Evolutionary conservation across 2,888 invertebrate species (phyloP), one percentile per base, ranked within the genome.

Genomic region (Apodemia zela): DNA sequence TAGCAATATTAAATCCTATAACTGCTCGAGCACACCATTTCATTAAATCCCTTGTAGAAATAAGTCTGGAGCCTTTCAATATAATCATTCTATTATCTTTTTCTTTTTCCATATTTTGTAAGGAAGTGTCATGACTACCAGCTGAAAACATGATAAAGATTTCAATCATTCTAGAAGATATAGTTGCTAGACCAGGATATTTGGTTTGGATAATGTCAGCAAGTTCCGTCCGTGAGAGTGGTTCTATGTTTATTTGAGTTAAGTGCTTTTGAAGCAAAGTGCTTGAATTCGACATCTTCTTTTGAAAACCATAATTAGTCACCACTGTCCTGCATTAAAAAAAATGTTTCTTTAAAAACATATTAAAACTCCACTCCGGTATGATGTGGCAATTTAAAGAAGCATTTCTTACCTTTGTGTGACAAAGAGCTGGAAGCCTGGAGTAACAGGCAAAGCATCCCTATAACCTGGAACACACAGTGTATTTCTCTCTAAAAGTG

Each of bases 401-500:
- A 38, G 13, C 38, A 3, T 5, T 59, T 38, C 67, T 69, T 82
- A 95, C 95, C 95, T 94, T 81, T 97, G 96, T 0, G 99, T 99
- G 0, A 98, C 95, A 89, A 99, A 98, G 8, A 99, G 87, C 77
- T 98, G 97, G 83, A 99, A 99, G 0, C 97, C 97, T 21, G 97
- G 95, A 62, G 96, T 93, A 51, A 97, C 95, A 65, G 94, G 93
- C 60, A 98, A 93, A 33, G 94, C 94, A 80, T 97, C 97, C 59
- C 97, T 94, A 81, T 97, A 98, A 0, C 98, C 98, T 4, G 98
- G 98, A 5, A 99, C 95, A 63, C 95, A 94, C 1, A 98, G 91
- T 21, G 94, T 94, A 66, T 95, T 94, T 63, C 96, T 95, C 85
- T 99, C 98, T 49, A 98, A 85, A 4, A 99, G 92, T 59, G 97